Conservation (phyloP, 2,113 vertebrate genomes). For the Boulengeromyrus knoepffleri region DNA sequence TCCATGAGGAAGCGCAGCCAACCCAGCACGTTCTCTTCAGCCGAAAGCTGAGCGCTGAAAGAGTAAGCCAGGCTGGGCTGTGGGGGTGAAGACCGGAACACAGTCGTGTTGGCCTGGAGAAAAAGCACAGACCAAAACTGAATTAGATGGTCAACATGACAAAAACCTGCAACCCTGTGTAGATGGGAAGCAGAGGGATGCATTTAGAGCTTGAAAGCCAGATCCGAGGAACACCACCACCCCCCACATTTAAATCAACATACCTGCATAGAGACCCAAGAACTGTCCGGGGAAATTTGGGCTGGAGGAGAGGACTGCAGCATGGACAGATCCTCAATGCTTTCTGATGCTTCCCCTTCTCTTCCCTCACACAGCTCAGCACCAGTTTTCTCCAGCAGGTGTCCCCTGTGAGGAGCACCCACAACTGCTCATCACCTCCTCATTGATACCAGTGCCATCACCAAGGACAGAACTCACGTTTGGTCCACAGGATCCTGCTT, state of each 20-base stretch:
- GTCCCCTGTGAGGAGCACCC: constrained; percentile 46
- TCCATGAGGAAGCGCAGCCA: constrained; percentile 56
- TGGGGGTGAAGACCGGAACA: constrained; percentile 22
- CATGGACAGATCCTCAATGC: constrained; percentile 31
- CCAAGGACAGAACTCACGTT: constrained; percentile 45
- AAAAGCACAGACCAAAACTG: not conserved
- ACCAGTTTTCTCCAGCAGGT: constrained; percentile 54
- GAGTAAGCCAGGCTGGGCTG: constrained; percentile 48
- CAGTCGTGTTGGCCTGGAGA: constrained; percentile 28
- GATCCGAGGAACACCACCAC: not conserved
- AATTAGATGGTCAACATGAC: not conserved
- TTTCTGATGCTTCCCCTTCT: constrained; percentile 31
- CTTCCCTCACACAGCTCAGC: constrained; percentile 41
- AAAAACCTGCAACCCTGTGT: too few species aligned
- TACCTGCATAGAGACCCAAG: constrained; percentile 17
- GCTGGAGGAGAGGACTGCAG: constrained; percentile 30
- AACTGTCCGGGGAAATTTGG: constrained; percentile 4
- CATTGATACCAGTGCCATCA: not conserved
- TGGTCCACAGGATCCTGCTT: constrained; percentile 52
- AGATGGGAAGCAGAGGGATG: not conserved
- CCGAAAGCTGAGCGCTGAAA: constrained; percentile 39
- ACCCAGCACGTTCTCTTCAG: constrained; percentile 47
- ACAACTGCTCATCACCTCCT: not conserved
- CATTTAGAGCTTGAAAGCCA: not conserved
- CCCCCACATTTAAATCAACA: not conserved